Evolutionary conservation across 2,797 vertebrate genomes (phyloP).

Genomic region (Sibirionetta formosa): DNA sequence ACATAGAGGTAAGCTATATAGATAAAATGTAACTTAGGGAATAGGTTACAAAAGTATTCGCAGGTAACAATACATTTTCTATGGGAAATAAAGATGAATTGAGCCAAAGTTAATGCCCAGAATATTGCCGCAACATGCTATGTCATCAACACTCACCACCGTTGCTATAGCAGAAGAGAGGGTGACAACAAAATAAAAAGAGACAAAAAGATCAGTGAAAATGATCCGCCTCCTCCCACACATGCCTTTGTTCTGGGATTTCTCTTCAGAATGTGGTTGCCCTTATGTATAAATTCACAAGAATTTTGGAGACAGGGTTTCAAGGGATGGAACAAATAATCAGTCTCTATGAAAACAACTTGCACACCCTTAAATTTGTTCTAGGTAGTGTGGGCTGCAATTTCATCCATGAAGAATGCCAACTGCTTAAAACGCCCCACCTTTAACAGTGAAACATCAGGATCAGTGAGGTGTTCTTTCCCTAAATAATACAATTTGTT

Average conservation of each 20-base stretch:
- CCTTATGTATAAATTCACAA: not conserved
- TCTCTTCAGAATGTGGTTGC: not conserved
- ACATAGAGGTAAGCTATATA: not conserved
- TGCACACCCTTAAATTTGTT: not conserved
- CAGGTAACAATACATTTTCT: not conserved
- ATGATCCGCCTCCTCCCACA: not conserved
- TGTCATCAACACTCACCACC: not conserved
- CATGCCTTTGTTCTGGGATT: not conserved
- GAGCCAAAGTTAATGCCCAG: not conserved
- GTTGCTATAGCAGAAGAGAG: slow-evolving; percentile 21
- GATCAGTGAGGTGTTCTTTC: not conserved
- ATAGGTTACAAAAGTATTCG: not conserved
- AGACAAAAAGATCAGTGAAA: slow-evolving; percentile 28
- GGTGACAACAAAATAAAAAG: slow-evolving; percentile 7
- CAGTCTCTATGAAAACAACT: not conserved
- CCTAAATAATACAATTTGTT: not conserved
- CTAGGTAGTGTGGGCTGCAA: not conserved
- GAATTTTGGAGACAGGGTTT: not conserved
- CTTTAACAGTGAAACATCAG: not conserved
- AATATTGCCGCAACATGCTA: not conserved
- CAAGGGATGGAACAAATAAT: slow-evolving; percentile 19
- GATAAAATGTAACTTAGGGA: not conserved
- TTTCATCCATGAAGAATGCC: not conserved
- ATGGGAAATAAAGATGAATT: not conserved
- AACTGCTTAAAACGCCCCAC: not conserved